phyloP scores from a whole-genome alignment of 2,113 vertebrate species.

The Eulemur macaco region DNA sequence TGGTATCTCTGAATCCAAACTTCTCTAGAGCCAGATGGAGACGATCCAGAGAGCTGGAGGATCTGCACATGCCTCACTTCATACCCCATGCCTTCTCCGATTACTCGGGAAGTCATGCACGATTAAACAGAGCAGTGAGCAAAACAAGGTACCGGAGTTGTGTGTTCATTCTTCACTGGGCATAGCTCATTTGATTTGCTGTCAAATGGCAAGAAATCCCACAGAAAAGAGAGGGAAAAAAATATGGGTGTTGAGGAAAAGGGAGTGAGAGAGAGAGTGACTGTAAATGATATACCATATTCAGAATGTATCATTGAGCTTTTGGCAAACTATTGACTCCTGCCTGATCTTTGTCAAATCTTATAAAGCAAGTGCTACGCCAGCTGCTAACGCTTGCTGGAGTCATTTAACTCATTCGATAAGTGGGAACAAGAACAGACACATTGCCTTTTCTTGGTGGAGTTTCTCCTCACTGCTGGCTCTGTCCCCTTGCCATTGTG shows the following conservation, averaged over 20 bases:
- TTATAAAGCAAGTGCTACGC: constrained; percentile 57
- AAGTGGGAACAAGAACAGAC: background rate
- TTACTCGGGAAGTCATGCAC: constrained; percentile 75
- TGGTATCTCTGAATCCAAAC: constrained; percentile 25
- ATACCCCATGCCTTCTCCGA: constrained; percentile 21
- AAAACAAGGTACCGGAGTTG: constrained; percentile 28
- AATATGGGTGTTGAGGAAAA: background rate
- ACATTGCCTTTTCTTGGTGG: background rate
- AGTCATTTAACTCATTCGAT: constrained; percentile 66
- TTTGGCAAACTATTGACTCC: constrained; percentile 79
- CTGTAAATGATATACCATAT: constrained; percentile 71
- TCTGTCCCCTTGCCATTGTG: background rate
- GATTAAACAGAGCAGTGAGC: constrained; percentile 69
- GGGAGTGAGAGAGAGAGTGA: constrained; percentile 23
- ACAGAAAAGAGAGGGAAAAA: background rate
- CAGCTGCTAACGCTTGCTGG: constrained; percentile 67
- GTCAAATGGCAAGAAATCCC: constrained; percentile 73
- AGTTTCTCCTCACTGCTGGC: background rate
- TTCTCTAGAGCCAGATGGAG: constrained; percentile 56
- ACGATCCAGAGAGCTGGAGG: background rate
- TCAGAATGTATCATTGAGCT: constrained; percentile 77
- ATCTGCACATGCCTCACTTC: constrained; percentile 54
- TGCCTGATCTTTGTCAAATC: constrained; percentile 79
- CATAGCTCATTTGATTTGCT: constrained; percentile 79
- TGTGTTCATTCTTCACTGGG: constrained; percentile 67